Evolutionary conservation across 2,113 vertebrate species (phyloP), one percentile per base, ranked within the genome.

Genomic region (Neogobius melanostomus): DNA sequence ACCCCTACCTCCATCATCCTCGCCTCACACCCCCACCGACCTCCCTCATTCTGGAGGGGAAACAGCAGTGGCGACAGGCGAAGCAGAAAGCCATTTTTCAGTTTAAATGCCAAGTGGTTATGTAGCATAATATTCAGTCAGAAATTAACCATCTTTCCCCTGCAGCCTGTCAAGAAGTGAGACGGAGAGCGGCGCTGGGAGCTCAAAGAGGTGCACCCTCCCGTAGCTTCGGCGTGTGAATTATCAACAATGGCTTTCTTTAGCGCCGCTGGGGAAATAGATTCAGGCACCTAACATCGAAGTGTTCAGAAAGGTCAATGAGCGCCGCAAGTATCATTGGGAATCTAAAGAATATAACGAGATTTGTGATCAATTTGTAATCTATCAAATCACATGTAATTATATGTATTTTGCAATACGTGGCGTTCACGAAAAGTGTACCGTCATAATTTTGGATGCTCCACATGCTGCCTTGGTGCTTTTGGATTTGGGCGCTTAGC

Each of bases 51-150:
- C 71, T 64, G 92, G 93, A 93, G 94, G 94, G 95, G 95, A 95
- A 95, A 94, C 94, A 91, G 93, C 92, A 86, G 90, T 91, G 92
- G 94, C 95, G 95, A 94, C 95, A 94, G 95, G 94, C 95, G 94
- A 97, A 95, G 95, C 96, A 96, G 95, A 96, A 96, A 96, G 91
- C 93, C 94, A 96, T 98, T 97, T 97, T 94, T 98, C 96, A 96
- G 95, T 94, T 95, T 95, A 97, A 97, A 97, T 98, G 97, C 95
- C 96, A 97, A 95, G 94, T 93, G 94, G 95, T 96, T 95, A 95
- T 95, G 95, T 94, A 94, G 95, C 93, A 95, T 95, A 95, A 96
- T 94, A 95, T 95, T 95, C 94, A 93, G 94, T 95, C 94, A 94
- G 93, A 89, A 96, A 95, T 96, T 94, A 96, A 98, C 94, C 94